These are phyloP conservation scores for Tyria jacobaeae DNA, from an alignment of 2,888 invertebrate genomes.

Conservation along the genomic window DNA sequence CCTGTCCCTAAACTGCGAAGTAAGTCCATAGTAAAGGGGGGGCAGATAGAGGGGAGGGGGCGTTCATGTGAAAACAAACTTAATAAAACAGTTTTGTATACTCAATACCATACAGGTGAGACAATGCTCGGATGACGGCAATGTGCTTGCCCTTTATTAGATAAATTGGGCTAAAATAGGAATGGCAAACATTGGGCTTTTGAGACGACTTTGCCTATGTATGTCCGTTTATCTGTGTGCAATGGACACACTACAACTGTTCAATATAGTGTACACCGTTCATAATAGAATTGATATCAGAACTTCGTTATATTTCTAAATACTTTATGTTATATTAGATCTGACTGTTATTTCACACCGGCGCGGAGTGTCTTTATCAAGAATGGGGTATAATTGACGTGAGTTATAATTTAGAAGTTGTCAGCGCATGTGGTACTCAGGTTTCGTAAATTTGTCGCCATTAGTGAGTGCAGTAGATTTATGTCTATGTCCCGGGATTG, in stretches of 20 bases:
- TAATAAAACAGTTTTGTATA: too few species aligned
- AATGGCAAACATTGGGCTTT: too few species aligned
- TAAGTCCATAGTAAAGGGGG: too few species aligned
- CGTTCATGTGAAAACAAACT: too few species aligned
- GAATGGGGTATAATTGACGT: constrained; percentile 41
- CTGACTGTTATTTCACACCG: constrained; percentile 14
- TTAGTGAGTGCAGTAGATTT: constrained; percentile 36
- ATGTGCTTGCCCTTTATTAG: too few species aligned
- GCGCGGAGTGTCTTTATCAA: constrained; percentile 26
- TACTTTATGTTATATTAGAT: not conserved
- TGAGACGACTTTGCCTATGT: too few species aligned
- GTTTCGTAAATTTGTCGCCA: constrained; percentile 40
- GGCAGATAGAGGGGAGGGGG: too few species aligned
- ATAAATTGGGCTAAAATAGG: too few species aligned
- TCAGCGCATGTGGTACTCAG: constrained; percentile 17
- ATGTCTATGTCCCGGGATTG: constrained; percentile 16
- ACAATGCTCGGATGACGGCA: too few species aligned
- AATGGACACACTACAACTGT: not conserved
- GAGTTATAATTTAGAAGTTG: constrained; percentile 25
- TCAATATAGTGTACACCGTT: not conserved
- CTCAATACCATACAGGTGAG: too few species aligned
- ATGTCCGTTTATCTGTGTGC: too few species aligned
- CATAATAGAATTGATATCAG: not conserved
- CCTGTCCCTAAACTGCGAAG: too few species aligned
- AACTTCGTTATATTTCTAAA: not conserved